A percentile compares a stretch with the other conserved stretches of the same genome.
Conservation (phyloP, 2,797 vertebrate genomes). For the Smutsia gigantea region DNA sequence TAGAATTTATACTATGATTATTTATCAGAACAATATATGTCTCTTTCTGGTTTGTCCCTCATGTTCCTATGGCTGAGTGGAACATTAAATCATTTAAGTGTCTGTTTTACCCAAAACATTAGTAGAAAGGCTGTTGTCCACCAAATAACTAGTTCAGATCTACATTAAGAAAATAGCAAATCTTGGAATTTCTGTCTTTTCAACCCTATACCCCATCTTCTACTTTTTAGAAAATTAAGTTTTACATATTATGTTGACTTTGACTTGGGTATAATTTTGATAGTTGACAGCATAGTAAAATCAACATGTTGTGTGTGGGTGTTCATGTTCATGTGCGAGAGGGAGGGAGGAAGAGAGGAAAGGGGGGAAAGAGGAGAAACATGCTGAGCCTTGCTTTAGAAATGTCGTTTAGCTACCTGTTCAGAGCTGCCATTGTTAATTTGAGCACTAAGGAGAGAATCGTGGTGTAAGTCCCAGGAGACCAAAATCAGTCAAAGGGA, state of each 20-base stretch:
- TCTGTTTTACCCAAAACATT: not conserved
- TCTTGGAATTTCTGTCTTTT: not conserved
- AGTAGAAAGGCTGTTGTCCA: not conserved
- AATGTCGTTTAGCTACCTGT: not conserved
- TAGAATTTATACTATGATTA: not conserved
- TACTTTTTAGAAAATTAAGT: not conserved
- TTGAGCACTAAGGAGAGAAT: not conserved
- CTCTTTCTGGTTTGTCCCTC: not conserved
- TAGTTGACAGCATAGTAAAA: constrained; percentile 4
- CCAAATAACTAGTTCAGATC: not conserved
- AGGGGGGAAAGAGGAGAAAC: too few relatives aligned
- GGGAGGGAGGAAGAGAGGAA: too few relatives aligned
- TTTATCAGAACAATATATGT: not conserved
- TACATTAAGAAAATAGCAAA: not conserved
- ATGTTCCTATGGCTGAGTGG: not conserved
- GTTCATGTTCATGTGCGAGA: not conserved
- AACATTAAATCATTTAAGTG: not conserved
- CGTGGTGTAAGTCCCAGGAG: not conserved
- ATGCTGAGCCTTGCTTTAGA: not conserved
- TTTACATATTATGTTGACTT: not conserved
- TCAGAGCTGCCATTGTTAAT: not conserved
- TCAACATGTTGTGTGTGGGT: not conserved
- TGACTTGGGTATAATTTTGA: not conserved
- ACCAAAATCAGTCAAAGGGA: too few relatives aligned
- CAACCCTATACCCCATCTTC: not conserved